These are phyloP conservation scores for Theocolax elegans DNA, from an alignment of 1,140 invertebrate species.

Conservation along the genomic window DNA sequence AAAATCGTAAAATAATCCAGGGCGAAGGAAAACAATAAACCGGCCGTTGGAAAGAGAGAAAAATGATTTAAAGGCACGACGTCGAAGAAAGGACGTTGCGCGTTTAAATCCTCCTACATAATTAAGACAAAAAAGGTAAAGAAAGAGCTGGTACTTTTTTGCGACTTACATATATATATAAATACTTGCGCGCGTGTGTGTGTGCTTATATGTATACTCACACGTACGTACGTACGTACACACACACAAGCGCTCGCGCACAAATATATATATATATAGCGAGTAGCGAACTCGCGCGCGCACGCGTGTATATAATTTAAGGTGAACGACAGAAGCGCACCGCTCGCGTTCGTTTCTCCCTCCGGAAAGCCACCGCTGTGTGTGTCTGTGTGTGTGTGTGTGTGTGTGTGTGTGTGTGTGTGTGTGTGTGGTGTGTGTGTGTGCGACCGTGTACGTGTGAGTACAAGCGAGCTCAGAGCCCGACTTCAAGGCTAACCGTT, in stretches of 20 bases:
- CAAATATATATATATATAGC: neutral
- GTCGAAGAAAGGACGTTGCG: neutral
- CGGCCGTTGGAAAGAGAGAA: neutral
- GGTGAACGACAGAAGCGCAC: slow-evolving; percentile 30
- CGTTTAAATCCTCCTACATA: slow-evolving; percentile 13
- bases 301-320: slow-evolving; percentile 25
- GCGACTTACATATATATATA: too few relatives aligned
- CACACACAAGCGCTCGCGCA: neutral
- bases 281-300: too few relatives aligned
- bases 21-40: too few relatives aligned
- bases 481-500: slow-evolving; percentile 58
- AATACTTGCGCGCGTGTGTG: too few relatives aligned
- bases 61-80: neutral
- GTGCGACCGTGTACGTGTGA: too few relatives aligned
- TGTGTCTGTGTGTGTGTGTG: too few relatives aligned
- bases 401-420: too few relatives aligned
- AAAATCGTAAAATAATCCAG: too few relatives aligned
- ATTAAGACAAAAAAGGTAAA: slow-evolving; percentile 12
- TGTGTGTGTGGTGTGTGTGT: too few relatives aligned
- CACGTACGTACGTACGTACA: neutral
- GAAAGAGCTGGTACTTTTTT: too few relatives aligned
- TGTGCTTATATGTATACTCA: too few relatives aligned
- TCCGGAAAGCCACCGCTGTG: too few relatives aligned
- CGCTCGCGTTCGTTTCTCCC: slow-evolving; percentile 8
- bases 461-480: slow-evolving; percentile 24